Conservation (phyloP, 2,797 vertebrate species). For the Darevskia mixta region DNA sequence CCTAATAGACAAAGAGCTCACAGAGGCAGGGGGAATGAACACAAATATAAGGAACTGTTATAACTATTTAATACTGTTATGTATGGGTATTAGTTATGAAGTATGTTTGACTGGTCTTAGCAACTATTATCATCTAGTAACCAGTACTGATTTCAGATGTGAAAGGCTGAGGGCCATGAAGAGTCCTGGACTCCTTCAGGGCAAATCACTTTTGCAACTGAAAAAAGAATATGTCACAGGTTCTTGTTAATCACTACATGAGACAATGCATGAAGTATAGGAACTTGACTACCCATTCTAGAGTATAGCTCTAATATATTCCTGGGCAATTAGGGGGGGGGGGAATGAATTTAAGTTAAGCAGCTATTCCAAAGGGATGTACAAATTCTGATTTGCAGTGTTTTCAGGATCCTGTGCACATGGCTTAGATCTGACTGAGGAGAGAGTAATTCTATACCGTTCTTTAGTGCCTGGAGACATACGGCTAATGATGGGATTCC, state of each 20-base stretch:
- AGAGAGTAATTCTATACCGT: constrained; percentile 78
- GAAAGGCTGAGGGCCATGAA: background rate
- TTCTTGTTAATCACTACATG: background rate
- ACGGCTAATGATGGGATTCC: constrained; percentile 90
- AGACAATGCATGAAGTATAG: background rate
- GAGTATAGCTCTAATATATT: background rate
- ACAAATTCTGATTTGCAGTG: constrained; percentile 4
- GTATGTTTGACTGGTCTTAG: background rate
- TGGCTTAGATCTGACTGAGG: constrained; percentile 53
- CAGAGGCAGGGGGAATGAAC: background rate
- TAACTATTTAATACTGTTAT: background rate
- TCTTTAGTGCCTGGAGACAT: constrained; percentile 87
- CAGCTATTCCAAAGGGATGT: background rate
- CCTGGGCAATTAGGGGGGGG: background rate
- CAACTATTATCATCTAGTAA: background rate
- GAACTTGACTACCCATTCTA: background rate
- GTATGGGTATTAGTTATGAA: background rate
- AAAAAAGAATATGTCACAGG: background rate
- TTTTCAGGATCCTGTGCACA: constrained; percentile 17
- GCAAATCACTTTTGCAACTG: too few species aligned
- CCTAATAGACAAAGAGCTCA: background rate
- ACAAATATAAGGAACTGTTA: background rate
- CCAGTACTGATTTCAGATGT: background rate
- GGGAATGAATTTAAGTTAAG: constrained; percentile 6
- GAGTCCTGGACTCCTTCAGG: background rate